Conservation (phyloP, 2,888 invertebrate genomes). For the Drosophila mimica region DNA sequence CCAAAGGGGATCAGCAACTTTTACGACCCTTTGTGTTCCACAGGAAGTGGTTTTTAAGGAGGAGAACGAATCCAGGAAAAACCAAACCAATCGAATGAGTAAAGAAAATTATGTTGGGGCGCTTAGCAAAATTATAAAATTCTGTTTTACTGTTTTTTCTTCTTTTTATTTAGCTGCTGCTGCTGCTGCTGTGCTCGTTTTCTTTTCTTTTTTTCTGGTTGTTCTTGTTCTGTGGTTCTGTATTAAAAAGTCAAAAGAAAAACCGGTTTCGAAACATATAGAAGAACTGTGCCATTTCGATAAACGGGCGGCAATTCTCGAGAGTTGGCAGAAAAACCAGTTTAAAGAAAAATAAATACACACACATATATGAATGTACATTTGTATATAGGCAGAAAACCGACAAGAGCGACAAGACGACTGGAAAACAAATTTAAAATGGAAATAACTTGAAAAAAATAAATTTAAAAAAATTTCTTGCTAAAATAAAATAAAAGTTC, state of each 20-base stretch:
- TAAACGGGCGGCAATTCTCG: constrained; percentile 52
- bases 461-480: constrained; percentile 36
- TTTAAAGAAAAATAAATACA: constrained; percentile 72
- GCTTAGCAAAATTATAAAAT: constrained; percentile 4
- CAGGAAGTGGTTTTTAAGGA: constrained; percentile 30
- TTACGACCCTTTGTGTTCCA: constrained; percentile 11
- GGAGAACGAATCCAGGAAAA: constrained; percentile 11
- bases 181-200: constrained; percentile 5
- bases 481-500: constrained; percentile 44
- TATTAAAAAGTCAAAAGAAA: constrained; percentile 80
- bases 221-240: constrained; percentile 17
- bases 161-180: background rate
- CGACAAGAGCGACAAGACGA: constrained; percentile 28
- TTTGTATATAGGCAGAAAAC: constrained; percentile 46
- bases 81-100: background rate
- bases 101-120: constrained; percentile 17
- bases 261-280: constrained; percentile 75
- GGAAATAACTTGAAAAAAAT: constrained; percentile 63
- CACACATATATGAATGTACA: constrained; percentile 1
- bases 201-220: constrained; percentile 29
- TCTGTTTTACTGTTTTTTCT: constrained; percentile 2
- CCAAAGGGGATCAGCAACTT: constrained; percentile 41
- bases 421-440: constrained; percentile 78
- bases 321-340: constrained; percentile 77
- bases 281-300: constrained; percentile 79